phyloP scores from a whole-genome alignment of 2,113 vertebrate species.

The Elgaria multicarinata region DNA sequence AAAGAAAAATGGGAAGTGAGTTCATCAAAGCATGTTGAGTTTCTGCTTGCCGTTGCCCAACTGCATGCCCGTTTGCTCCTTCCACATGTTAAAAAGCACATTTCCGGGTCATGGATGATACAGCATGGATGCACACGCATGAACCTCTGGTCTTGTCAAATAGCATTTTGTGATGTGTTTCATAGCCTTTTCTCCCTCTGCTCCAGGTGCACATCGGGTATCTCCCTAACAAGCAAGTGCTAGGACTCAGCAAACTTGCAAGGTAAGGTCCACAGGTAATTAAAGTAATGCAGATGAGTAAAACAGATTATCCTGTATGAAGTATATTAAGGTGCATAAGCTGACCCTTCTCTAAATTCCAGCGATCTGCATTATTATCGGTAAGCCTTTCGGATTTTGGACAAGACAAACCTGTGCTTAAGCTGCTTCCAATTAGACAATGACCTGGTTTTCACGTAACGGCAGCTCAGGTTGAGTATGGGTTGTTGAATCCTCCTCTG shows the following conservation, averaged over 20 bases:
- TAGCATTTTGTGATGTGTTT: constrained; percentile 21
- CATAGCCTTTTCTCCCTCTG: constrained; percentile 50
- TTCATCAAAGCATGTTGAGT: constrained; percentile 16
- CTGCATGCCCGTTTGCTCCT: not conserved
- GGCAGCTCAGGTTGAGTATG: no score
- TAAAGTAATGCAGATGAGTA: constrained; percentile 53
- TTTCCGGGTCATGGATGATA: constrained; percentile 15
- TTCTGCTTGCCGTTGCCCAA: constrained; percentile 27
- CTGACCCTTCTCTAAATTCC: constrained; percentile 35
- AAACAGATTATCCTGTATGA: constrained; percentile 52
- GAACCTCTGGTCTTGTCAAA: constrained; percentile 2
- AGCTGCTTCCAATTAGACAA: not conserved
- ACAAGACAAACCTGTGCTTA: constrained; percentile 4
- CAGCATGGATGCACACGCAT: constrained; percentile 46
- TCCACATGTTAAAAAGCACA: not conserved
- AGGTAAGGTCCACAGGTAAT: constrained; percentile 81
- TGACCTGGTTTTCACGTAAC: not conserved
- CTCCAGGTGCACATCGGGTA: constrained; percentile 96
- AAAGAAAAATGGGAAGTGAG: constrained; percentile 29
- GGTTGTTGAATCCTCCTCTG: no score
- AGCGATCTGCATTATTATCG: not conserved
- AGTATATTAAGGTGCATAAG: constrained; percentile 56
- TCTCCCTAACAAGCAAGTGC: constrained; percentile 97
- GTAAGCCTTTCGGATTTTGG: constrained; percentile 49
- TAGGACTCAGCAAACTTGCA: constrained; percentile 97